Evolutionary conservation across 2,797 vertebrate genomes (phyloP), one percentile per base, ranked within the genome.

Genomic region (Crocidura indochinensis): DNA sequence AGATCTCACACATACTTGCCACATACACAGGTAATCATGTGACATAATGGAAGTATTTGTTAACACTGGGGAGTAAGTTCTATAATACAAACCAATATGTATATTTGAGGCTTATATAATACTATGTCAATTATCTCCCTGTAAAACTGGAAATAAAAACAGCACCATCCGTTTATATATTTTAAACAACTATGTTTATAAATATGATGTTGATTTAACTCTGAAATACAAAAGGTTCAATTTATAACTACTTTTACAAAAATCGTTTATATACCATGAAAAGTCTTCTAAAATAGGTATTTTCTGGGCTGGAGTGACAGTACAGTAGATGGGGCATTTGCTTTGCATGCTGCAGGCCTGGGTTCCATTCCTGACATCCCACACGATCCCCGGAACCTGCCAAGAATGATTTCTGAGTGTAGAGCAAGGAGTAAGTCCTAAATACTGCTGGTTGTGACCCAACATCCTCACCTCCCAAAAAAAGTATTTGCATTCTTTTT

Each of bases 251-350:
- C 14, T 83, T 72, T 80, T 79, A 84, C 1, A 73, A 69, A 68
- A 94, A 75, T 14, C 64, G 6, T 49, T 88, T 78, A 31, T 91
- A 20, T 49, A 75, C 12, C 68, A 87, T n/a, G 19, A 6, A 71
- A 87, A 77, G 60, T 83, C 68, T 90, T 79, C 68, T 82, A 82
- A 94, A 93, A 71, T 12, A 77, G 49, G 10, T 60, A 73, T 85
- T 87, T 76, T 49, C 72, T 10, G 3, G 51, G 51, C 51, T 51
- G 14, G 51, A 15, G 10, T 51, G 51, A 15, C 38, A 38, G 38
- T 38, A 15, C 38, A 38, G 38, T 38, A 51, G 14, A 51, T 51
- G 7, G 7, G 51, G 51, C 51, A 51, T 15, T 51, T 10, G 51
- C 38, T 38, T 38, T 38, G 38, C 2, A 38, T 38, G 38, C 38